phyloP scores from a whole-genome alignment of 1,140 invertebrate species.

The Temnothorax curvispinosus region DNA sequence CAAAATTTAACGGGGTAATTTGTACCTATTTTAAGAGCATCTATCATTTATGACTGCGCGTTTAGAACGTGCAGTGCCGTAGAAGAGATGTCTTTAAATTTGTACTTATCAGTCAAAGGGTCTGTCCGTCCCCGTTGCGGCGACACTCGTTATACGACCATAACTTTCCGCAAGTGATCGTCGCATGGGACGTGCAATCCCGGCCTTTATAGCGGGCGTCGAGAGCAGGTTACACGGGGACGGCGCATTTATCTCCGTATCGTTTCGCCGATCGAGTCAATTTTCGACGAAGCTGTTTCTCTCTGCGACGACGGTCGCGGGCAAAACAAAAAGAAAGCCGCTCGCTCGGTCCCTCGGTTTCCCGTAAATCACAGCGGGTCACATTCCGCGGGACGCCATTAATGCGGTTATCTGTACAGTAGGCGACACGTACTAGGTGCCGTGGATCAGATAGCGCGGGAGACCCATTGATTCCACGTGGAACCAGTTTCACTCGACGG shows the following conservation, averaged over 20 bases:
- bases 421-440: slow-evolving; percentile 69
- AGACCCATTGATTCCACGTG: slow-evolving; percentile 70
- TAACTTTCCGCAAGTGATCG: slow-evolving; percentile 53
- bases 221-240: slow-evolving; percentile 26
- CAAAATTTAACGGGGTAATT: background rate
- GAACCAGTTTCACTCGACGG: slow-evolving; percentile 71
- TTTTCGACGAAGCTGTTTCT: slow-evolving; percentile 65
- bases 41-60: slow-evolving; percentile 10
- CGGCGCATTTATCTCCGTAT: slow-evolving; percentile 63
- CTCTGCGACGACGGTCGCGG: slow-evolving; percentile 17
- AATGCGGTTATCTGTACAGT: slow-evolving; percentile 72
- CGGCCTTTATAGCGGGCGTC: slow-evolving; percentile 32
- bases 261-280: slow-evolving; percentile 64
- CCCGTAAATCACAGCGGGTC: slow-evolving; percentile 67
- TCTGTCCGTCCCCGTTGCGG: background rate
- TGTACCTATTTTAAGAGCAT: background rate
- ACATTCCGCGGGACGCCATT: slow-evolving; percentile 68
- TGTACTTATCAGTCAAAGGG: slow-evolving; percentile 29
- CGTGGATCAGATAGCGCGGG: slow-evolving; percentile 68
- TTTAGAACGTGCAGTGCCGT: background rate
- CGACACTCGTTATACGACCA: slow-evolving; percentile 1
- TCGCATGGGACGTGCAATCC: background rate
- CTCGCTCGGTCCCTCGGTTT: slow-evolving; percentile 51
- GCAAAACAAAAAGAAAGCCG: slow-evolving; percentile 48
- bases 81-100: slow-evolving; percentile 12